Percentiles rank a stretch among this genome's conserved stretches.
phyloP scores from a whole-genome alignment of 1,140 invertebrate species.

The Euglossa dilemma region DNA sequence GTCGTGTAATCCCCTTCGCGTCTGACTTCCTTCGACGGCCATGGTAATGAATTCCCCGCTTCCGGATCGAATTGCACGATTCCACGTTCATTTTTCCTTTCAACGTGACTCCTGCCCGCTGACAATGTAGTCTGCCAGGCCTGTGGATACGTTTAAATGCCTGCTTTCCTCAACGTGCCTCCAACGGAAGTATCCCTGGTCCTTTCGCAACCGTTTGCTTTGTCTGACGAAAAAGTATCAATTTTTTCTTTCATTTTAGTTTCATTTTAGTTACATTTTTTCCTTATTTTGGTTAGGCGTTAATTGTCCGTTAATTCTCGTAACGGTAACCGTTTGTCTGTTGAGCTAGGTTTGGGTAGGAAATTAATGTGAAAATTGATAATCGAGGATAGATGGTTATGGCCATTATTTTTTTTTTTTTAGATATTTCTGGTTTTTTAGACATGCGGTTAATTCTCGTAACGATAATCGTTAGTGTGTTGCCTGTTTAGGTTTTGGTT shows the following conservation, averaged over 20 bases:
- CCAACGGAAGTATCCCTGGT: neutral
- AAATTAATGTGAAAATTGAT: too few relatives aligned
- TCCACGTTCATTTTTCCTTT: conserved; percentile 22
- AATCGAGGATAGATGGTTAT: too few relatives aligned
- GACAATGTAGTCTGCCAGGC: conserved; percentile 23
- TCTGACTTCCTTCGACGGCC: conserved; percentile 39
- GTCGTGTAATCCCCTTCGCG: conserved; percentile 10
- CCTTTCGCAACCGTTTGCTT: neutral
- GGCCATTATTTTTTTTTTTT: too few relatives aligned
- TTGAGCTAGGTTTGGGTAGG: too few relatives aligned
- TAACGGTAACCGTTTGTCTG: too few relatives aligned
- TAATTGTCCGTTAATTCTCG: too few relatives aligned
- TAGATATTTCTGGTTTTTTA: neutral
- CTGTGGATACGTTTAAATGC: conserved; percentile 23
- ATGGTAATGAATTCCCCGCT: conserved; percentile 51
- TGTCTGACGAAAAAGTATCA: neutral
- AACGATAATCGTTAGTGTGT: conserved; percentile 7
- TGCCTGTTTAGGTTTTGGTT: too few relatives aligned
- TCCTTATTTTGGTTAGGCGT: too few relatives aligned
- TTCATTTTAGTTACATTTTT: neutral
- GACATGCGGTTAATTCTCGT: neutral
- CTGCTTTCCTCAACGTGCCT: neutral
- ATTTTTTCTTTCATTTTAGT: neutral
- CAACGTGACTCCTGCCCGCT: neutral
- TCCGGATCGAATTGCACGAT: conserved; percentile 53